Conservation (phyloP, 2,888 invertebrate genomes). For the Neoascia interrupta region DNA sequence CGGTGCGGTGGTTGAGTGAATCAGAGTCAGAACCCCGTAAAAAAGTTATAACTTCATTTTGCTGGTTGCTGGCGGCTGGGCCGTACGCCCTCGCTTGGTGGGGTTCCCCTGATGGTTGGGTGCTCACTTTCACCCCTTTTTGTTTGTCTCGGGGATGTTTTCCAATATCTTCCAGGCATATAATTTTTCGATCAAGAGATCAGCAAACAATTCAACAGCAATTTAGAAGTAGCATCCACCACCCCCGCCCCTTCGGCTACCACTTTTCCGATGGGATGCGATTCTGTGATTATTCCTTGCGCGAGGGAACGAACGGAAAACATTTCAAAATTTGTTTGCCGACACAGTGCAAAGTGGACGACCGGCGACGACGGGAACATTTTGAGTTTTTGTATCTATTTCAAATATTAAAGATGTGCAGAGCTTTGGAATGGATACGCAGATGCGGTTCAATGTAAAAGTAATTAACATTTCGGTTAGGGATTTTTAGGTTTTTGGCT, state of each 20-base stretch:
- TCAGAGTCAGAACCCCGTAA: conserved; percentile 54
- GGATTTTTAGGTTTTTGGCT: conserved; percentile 13
- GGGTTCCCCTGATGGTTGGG: too few relatives aligned
- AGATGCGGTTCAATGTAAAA: conserved; percentile 54
- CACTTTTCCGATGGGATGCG: neutral
- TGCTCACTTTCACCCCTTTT: conserved; percentile 62
- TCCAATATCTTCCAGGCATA: conserved; percentile 74
- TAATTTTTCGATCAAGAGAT: conserved; percentile 76
- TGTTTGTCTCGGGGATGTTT: conserved; percentile 68
- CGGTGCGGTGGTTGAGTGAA: conserved; percentile 9
- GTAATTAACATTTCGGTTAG: conserved; percentile 64
- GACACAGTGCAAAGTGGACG: conserved; percentile 65
- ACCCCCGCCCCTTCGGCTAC: too few relatives aligned
- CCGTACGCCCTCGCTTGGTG: conserved; percentile 15
- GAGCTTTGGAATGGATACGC: conserved; percentile 21
- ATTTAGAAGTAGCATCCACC: conserved; percentile 62
- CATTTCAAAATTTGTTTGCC: conserved; percentile 66
- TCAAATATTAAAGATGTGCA: conserved; percentile 1
- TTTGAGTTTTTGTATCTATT: conserved; percentile 58
- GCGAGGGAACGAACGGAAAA: conserved; percentile 23
- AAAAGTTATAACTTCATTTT: conserved; percentile 68
- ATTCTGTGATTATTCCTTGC: conserved; percentile 33
- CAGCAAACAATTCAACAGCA: conserved; percentile 73
- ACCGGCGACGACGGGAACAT: conserved; percentile 21
- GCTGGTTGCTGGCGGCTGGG: conserved; percentile 59